phyloP scores from a whole-genome alignment of 2,888 invertebrate species.

The Drosophila engyochracea region DNA sequence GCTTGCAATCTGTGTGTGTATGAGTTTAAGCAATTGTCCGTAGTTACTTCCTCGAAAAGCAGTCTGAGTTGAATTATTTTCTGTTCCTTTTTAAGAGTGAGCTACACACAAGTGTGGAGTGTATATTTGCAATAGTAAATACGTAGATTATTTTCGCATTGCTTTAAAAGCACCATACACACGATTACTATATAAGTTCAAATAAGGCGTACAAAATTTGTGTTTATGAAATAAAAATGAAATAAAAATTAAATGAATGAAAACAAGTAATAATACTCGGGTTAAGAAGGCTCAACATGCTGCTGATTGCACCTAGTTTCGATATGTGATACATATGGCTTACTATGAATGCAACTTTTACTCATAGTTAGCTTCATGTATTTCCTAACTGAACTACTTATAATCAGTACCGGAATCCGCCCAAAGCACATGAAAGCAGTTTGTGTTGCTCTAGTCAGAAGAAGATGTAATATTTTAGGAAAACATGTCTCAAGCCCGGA shows the following conservation, averaged over 20 bases:
- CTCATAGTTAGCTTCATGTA: not conserved
- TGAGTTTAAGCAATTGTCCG: not conserved
- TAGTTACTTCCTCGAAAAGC: not conserved
- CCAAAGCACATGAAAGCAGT: not conserved
- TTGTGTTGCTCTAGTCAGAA: fast-evolving
- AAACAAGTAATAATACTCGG: not conserved
- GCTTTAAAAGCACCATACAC: not conserved
- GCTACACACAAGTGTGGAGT: not conserved
- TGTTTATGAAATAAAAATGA: not conserved
- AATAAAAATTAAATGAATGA: not conserved
- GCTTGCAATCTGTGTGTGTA: constrained; percentile 2
- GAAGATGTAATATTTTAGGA: not conserved
- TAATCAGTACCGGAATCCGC: not conserved
- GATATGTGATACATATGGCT: not conserved
- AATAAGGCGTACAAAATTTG: not conserved
- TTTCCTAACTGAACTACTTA: not conserved
- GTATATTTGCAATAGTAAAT: not conserved
- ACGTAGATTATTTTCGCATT: not conserved
- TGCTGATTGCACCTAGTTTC: no score
- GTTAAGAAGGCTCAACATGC: not conserved
- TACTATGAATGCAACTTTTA: not conserved
- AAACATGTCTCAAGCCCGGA: not conserved
- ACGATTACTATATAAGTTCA: not conserved
- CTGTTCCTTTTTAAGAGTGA: constrained; percentile 40
- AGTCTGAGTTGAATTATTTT: constrained; percentile 26